A percentile compares a stretch with the other conserved stretches of the same genome.
phyloP scores from a whole-genome alignment of 2,888 invertebrate species.

The Neuroscelio doddi region DNA sequence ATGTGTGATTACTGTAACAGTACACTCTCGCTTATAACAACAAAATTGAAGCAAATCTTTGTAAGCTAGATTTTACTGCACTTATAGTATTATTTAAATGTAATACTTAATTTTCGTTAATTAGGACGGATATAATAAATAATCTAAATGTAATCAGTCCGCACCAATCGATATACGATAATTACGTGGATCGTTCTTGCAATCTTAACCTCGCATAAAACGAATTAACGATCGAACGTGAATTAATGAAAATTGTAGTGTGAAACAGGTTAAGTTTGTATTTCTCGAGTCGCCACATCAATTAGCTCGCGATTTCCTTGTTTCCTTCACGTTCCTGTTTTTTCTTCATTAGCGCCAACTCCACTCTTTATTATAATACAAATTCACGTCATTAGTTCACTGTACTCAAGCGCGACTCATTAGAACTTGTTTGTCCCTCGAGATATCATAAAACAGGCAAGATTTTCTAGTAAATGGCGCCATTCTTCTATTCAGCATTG shows the following conservation, averaged over 20 bases:
- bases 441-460: conserved; percentile 26
- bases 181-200: no score
- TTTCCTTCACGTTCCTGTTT: conserved; percentile 6
- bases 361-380: conserved; percentile 19
- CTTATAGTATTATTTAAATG: no score
- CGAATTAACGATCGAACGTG: conserved; percentile 2
- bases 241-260: conserved; percentile 3
- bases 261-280: not conserved
- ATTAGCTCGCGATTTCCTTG: conserved; percentile 30
- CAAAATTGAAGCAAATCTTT: no score
- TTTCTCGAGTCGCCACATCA: conserved; percentile 1
- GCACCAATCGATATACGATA: no score
- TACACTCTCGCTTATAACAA: no score
- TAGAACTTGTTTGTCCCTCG: conserved; percentile 16
- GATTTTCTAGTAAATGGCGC: not conserved
- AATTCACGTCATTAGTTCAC: conserved; percentile 20
- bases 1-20: no score
- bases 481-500: not conserved
- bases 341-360: conserved; percentile 1
- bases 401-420: conserved; percentile 10
- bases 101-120: no score
- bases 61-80: no score
- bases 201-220: not conserved
- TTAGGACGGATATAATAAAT: no score
- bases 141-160: no score